These are phyloP conservation scores for Diglossa cyanea DNA, from an alignment of 2,797 vertebrate genomes.

Conservation along the genomic window DNA sequence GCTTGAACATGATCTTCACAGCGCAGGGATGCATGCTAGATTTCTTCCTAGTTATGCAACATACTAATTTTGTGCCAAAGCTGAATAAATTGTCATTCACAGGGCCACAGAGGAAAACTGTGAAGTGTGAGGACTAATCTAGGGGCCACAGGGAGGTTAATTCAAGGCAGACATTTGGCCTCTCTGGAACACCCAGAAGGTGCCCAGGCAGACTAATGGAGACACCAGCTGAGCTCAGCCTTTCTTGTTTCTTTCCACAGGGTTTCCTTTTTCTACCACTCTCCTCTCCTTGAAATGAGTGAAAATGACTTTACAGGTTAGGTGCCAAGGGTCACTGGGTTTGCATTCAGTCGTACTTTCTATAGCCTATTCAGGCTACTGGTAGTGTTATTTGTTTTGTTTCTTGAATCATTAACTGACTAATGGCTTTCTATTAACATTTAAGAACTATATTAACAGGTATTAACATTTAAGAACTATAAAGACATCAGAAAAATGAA, in stretches of 20 bases:
- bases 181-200: neutral
- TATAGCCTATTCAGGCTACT: neutral
- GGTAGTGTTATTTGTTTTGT: neutral
- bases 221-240: neutral
- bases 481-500: neutral
- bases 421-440: neutral
- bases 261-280: neutral
- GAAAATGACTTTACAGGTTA: constrained; percentile 14
- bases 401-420: neutral
- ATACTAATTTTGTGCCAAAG: neutral
- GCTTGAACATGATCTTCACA: constrained; percentile 16
- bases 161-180: neutral
- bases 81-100: neutral
- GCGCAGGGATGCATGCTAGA: neutral
- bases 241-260: neutral
- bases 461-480: neutral
- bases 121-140: neutral
- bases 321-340: neutral
- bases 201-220: neutral
- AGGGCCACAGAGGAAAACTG: neutral
- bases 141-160: neutral
- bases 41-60: constrained; percentile 43
- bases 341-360: neutral
- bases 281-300: neutral
- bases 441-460: neutral